phyloP scores from a whole-genome alignment of 2,113 vertebrate genomes.

The Plecturocebus donacophilus region DNA sequence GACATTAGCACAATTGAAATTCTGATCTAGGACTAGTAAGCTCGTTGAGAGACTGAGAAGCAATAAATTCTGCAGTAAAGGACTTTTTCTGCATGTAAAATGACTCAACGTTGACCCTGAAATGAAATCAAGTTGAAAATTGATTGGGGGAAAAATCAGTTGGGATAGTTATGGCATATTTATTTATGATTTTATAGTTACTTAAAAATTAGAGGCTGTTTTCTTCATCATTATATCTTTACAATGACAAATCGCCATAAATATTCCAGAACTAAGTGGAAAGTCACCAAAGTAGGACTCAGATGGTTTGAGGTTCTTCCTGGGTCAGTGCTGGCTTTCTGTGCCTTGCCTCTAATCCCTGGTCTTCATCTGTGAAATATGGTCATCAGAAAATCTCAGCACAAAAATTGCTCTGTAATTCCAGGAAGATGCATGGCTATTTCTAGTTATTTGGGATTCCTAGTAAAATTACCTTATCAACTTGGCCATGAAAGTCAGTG shows the following conservation, averaged over 20 bases:
- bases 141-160: conserved; percentile 12
- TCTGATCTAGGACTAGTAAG: conserved; percentile 54
- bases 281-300: not conserved
- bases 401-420: not conserved
- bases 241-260: not conserved
- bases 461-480: not conserved
- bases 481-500: not conserved
- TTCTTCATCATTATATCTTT: not conserved
- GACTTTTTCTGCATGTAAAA: conserved; percentile 61
- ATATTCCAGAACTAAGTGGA: not conserved
- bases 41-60: conserved; percentile 55
- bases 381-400: not conserved
- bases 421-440: not conserved
- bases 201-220: conserved; percentile 15
- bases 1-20: conserved; percentile 63
- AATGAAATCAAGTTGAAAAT: conserved; percentile 64
- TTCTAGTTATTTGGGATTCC: not conserved
- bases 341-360: not conserved
- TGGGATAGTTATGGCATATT: not conserved
- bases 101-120: not conserved
- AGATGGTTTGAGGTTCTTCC: not conserved
- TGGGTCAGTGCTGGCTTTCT: not conserved
- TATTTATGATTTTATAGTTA: conserved; percentile 47
- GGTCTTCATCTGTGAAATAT: not conserved
- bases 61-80: conserved; percentile 56